Evolutionary conservation across 2,113 vertebrate species (phyloP).

Genomic region (Thermophis baileyi): DNA sequence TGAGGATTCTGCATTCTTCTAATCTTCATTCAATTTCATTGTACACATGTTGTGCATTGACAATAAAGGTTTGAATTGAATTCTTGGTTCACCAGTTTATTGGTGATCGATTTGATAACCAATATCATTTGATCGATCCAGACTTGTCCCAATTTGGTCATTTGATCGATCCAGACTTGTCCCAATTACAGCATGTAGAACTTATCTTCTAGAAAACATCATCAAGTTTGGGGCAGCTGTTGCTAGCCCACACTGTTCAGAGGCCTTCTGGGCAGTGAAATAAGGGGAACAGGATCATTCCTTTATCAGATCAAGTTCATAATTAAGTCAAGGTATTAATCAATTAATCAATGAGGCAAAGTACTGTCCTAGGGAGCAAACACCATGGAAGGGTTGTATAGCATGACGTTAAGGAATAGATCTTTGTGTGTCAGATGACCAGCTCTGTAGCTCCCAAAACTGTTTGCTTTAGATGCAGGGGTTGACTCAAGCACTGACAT

Average conservation of each 20-base stretch:
- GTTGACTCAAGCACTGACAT: neutral
- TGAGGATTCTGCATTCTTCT: neutral
- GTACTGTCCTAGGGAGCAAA: neutral
- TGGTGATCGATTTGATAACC: no score
- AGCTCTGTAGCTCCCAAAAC: neutral
- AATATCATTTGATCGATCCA: neutral
- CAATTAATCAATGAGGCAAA: neutral
- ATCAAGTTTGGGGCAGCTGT: neutral
- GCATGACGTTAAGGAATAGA: neutral
- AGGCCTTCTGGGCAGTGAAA: neutral
- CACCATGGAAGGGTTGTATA: neutral
- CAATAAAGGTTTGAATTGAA: no score
- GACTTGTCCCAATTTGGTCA: neutral
- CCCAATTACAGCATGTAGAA: neutral
- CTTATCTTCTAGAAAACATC: neutral
- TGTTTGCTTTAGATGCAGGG: neutral
- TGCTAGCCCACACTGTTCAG: neutral
- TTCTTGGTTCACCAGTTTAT: neutral
- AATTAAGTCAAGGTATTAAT: neutral
- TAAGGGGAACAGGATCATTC: neutral
- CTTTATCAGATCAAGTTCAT: neutral
- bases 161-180: neutral
- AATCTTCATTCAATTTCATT: neutral
- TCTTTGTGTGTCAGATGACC: neutral
- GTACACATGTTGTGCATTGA: no score